phyloP scores from a whole-genome alignment of 2,888 invertebrate species.

The Tromatobia lineatoria region DNA sequence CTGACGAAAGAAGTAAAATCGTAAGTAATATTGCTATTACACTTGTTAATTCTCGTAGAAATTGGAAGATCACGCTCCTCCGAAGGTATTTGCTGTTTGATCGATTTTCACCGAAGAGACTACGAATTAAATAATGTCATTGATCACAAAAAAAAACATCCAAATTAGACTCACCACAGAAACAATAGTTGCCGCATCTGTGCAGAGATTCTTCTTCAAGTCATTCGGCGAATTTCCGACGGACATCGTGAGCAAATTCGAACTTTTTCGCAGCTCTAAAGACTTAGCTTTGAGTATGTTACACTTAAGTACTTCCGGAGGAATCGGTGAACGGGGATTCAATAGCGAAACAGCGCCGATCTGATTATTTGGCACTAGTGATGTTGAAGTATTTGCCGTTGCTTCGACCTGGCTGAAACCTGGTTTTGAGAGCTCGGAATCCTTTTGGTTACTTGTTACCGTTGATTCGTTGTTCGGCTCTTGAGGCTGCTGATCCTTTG shows the following conservation, averaged over 20 bases:
- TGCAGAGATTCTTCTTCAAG: conserved; percentile 79
- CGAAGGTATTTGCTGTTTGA: conserved; percentile 3
- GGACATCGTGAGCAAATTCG: conserved; percentile 83
- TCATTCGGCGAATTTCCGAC: conserved; percentile 81
- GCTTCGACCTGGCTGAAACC: conserved; percentile 86
- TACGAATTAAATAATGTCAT: neutral
- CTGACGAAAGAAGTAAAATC: conserved; percentile 56
- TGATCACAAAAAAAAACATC: neutral
- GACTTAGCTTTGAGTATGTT: conserved; percentile 95
- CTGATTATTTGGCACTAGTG: conserved; percentile 88
- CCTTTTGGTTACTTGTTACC: conserved; percentile 87
- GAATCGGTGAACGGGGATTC: conserved; percentile 89
- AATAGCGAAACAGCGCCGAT: conserved; percentile 87
- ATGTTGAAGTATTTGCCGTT: conserved; percentile 85
- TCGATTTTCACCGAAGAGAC: neutral
- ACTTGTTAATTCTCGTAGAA: neutral
- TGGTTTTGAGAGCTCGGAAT: conserved; percentile 89
- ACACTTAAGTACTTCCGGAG: conserved; percentile 97
- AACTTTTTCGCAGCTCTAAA: conserved; percentile 86
- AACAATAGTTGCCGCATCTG: conserved; percentile 90
- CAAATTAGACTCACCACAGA: conserved; percentile 90
- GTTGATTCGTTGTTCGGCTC: conserved; percentile 88
- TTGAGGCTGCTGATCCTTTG: conserved; percentile 89
- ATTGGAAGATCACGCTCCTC: neutral
- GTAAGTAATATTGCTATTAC: conserved; percentile 11